Evolutionary conservation across 2,888 invertebrate genomes (phyloP).

Genomic region (Patella pellucida): DNA sequence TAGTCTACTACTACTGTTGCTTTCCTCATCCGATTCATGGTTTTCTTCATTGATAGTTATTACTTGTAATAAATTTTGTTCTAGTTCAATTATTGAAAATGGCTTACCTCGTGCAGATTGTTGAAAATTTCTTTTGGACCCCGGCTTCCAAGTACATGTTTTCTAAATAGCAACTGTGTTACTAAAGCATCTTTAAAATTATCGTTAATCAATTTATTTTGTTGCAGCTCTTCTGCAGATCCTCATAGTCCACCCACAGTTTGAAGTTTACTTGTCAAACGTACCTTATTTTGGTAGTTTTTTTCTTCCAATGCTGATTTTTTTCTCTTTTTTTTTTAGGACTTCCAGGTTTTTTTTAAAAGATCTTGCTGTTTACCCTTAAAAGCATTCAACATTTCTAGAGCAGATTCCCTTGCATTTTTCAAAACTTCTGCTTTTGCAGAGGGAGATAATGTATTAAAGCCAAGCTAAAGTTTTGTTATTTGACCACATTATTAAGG

Average conservation of each 20-base stretch:
- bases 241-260: neutral
- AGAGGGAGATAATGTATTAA: too few species aligned
- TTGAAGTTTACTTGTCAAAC: neutral
- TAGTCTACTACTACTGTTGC: too few species aligned
- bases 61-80: neutral
- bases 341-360: neutral
- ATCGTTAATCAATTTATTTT: neutral
- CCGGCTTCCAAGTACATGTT: neutral
- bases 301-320: neutral
- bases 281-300: neutral
- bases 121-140: neutral
- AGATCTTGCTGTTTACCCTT: neutral
- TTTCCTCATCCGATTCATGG: too few species aligned
- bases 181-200: neutral
- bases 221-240: neutral
- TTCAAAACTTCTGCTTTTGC: neutral
- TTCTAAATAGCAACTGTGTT: neutral
- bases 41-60: neutral
- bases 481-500: neutral
- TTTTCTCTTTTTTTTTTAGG: neutral
- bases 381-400: neutral
- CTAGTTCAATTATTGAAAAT: neutral
- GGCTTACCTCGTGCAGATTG: neutral
- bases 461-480: neutral
- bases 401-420: neutral